Percentiles rank a stretch among this genome's conserved stretches.
These are phyloP conservation scores for Stenichneumon culpator DNA, from an alignment of 2,888 invertebrate genomes.

Conservation along the genomic window DNA sequence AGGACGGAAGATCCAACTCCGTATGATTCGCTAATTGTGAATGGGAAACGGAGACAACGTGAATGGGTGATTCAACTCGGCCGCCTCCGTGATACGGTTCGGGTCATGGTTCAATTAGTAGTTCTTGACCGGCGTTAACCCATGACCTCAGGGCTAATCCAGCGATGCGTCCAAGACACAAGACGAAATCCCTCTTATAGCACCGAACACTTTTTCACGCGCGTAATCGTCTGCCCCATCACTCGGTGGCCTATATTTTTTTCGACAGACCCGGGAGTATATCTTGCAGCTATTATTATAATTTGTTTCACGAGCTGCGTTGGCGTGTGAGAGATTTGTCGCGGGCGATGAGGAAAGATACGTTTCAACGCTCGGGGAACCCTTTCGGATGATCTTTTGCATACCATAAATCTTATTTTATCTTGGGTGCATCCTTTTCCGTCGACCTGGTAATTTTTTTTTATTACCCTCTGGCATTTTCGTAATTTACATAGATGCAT, in stretches of 20 bases:
- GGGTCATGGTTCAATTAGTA: constrained; percentile 82
- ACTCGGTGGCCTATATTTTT: constrained; percentile 5
- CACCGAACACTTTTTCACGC: constrained; percentile 1
- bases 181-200: constrained; percentile 2
- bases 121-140: constrained; percentile 81
- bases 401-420: neutral
- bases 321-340: neutral
- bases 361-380: constrained; percentile 2
- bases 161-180: constrained; percentile 33
- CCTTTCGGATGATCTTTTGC: constrained; percentile 2
- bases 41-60: constrained; percentile 71
- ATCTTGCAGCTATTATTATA: neutral
- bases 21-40: constrained; percentile 72
- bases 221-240: neutral
- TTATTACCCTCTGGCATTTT: neutral
- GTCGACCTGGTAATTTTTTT: constrained; percentile 17
- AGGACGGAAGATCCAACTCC: constrained; percentile 69
- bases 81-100: constrained; percentile 74
- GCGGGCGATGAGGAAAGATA: neutral
- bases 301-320: neutral
- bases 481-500: constrained; percentile 37
- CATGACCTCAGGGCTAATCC: constrained; percentile 57
- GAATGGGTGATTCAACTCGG: constrained; percentile 80
- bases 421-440: neutral
- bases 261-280: neutral